Evolutionary conservation across 2,113 vertebrate genomes (phyloP).

Genomic region (Spilogale gracilis): DNA sequence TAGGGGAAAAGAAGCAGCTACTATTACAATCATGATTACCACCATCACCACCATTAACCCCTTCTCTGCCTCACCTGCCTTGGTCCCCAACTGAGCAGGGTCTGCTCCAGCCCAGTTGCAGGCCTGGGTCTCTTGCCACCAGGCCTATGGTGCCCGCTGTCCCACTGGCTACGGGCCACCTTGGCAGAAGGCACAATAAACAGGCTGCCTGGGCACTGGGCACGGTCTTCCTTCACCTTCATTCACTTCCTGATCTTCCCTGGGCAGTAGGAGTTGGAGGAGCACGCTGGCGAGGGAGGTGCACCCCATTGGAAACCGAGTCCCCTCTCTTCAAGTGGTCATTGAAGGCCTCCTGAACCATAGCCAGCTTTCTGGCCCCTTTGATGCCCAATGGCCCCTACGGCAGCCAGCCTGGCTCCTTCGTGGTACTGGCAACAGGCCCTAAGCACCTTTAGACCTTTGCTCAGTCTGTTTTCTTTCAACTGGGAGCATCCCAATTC

Average conservation of each 20-base stretch:
- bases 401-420: background rate
- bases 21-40: background rate
- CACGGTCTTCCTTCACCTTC: background rate
- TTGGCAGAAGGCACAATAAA: background rate
- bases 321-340: background rate
- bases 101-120: background rate
- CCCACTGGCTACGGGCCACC: background rate
- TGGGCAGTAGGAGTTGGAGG: background rate
- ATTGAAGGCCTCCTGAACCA: background rate
- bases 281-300: accelerated
- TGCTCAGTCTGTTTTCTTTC: background rate
- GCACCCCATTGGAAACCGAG: background rate
- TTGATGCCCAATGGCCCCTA: background rate
- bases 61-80: background rate
- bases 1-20: too few species aligned
- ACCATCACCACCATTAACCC: background rate
- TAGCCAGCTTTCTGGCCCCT: background rate
- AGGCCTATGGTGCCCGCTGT: background rate
- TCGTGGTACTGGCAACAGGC: background rate
- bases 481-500: background rate
- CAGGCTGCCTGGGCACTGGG: background rate
- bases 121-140: background rate
- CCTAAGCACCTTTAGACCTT: conserved; percentile 27
- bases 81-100: background rate
- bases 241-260: background rate